Percentiles rank a stretch among this genome's conserved stretches.
Conservation (phyloP, 2,888 invertebrate genomes). For the Agrotis segetum region DNA sequence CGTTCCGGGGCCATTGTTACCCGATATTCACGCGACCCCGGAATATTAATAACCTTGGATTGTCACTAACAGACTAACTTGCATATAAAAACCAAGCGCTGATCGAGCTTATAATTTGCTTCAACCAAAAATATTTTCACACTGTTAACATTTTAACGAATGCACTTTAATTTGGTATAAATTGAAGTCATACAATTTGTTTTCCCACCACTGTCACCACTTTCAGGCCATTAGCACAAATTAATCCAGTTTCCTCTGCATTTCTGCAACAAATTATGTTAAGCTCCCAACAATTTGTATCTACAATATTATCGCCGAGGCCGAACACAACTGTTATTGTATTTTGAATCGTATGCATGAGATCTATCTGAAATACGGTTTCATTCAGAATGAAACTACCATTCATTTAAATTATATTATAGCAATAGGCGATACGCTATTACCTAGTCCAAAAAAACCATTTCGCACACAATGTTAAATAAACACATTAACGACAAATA, state of each 20-base stretch:
- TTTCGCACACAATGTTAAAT: slow-evolving; percentile 24
- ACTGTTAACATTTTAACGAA: slow-evolving; percentile 22
- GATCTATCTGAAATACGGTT: slow-evolving; percentile 10
- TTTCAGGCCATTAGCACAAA: slow-evolving; percentile 76
- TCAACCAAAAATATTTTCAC: slow-evolving; percentile 6
- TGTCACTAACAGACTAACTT: too few relatives aligned
- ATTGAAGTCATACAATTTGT: slow-evolving; percentile 76
- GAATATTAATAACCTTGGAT: too few relatives aligned
- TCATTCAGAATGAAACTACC: background rate
- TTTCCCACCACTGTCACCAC: slow-evolving; percentile 70
- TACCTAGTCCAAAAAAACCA: slow-evolving; percentile 33
- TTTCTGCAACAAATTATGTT: slow-evolving; percentile 68
- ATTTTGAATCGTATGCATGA: slow-evolving; percentile 13
- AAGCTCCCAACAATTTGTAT: slow-evolving; percentile 10
- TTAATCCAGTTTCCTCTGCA: slow-evolving; percentile 72
- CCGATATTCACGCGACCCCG: too few relatives aligned
- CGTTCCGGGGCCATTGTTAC: too few relatives aligned
- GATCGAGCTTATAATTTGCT: slow-evolving; percentile 15
- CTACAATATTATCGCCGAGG: slow-evolving; percentile 10
- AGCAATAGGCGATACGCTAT: background rate
- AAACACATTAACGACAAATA: slow-evolving; percentile 35
- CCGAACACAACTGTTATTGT: slow-evolving; percentile 8
- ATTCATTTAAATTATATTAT: slow-evolving; percentile 6
- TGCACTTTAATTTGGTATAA: slow-evolving; percentile 60
- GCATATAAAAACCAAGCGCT: too few relatives aligned